Evolutionary conservation across 2,113 vertebrate species (phyloP).

Genomic region (Lepus timidus): DNA sequence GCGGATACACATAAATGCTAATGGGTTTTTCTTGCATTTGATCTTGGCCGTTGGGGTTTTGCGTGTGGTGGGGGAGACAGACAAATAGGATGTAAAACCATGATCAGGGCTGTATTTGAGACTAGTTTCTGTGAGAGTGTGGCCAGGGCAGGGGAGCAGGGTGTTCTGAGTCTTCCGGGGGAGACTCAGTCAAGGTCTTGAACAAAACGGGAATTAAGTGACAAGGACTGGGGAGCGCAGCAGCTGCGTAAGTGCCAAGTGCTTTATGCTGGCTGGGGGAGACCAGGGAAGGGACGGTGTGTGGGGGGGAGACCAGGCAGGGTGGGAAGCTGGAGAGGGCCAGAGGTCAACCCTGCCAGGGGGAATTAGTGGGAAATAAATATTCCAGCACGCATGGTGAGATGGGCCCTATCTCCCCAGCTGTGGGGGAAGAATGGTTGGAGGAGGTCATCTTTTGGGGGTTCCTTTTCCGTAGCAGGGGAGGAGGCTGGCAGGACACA

Average conservation of each 20-base stretch:
- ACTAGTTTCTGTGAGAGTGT: neutral
- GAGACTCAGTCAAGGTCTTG: neutral
- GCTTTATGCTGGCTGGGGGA: neutral
- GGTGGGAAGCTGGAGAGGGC: neutral
- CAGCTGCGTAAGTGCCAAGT: neutral
- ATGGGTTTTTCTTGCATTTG: neutral
- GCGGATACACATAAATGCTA: neutral
- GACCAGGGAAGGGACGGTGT: neutral
- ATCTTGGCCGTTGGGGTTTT: neutral
- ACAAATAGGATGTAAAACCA: neutral
- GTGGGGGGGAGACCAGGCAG: neutral
- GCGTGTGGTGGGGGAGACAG: neutral
- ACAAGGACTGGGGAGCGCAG: neutral
- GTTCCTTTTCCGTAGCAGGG: neutral
- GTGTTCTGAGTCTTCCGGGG: neutral
- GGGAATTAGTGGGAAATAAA: neutral
- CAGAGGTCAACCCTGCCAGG: neutral
- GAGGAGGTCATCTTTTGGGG: neutral
- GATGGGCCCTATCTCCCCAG: neutral
- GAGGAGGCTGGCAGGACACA: neutral
- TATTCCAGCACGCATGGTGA: neutral
- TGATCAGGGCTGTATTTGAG: neutral
- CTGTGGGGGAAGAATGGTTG: neutral
- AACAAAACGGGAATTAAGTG: conserved; percentile 6
- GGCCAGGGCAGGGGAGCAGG: neutral